phyloP scores from a whole-genome alignment of 2,113 vertebrate genomes.

The Paramisgurnus dabryanus region DNA sequence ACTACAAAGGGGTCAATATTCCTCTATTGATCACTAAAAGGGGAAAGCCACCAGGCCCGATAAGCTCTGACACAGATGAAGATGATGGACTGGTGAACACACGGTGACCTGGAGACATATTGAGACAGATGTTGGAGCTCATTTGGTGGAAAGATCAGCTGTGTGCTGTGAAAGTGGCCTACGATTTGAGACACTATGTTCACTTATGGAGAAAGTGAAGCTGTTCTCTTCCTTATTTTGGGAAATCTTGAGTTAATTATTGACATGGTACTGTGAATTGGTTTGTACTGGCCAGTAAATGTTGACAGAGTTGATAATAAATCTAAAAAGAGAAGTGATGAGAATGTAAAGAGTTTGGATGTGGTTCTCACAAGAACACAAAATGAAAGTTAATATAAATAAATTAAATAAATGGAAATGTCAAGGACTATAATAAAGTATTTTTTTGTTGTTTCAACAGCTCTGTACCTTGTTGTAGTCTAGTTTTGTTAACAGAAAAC shows the following conservation, averaged over 20 bases:
- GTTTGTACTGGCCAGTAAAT: not conserved
- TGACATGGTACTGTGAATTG: not conserved
- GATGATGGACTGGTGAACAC: not conserved
- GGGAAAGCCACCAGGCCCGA: not conserved
- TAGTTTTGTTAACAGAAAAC: not conserved
- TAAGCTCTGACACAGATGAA: not conserved
- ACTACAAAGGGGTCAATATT: slow-evolving; percentile 4
- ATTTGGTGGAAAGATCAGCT: not conserved
- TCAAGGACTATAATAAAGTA: not conserved
- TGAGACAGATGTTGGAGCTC: not conserved
- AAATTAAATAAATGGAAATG: not conserved
- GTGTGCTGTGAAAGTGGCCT: not conserved
- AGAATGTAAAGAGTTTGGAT: not conserved
- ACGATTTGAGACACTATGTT: not conserved
- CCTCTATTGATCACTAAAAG: not conserved
- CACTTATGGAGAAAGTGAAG: not conserved
- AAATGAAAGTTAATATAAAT: not conserved
- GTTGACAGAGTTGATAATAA: not conserved
- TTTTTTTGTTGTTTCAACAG: not conserved
- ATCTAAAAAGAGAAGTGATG: not conserved
- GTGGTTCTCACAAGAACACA: not conserved
- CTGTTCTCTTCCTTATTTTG: not conserved
- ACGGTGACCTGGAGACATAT: not conserved
- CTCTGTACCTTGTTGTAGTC: not conserved
- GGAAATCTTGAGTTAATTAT: not conserved